A percentile compares a stretch with the other conserved stretches of the same genome.
These are phyloP conservation scores for Gymnogyps californianus DNA, from an alignment of 2,113 vertebrate genomes.

Conservation along the genomic window DNA sequence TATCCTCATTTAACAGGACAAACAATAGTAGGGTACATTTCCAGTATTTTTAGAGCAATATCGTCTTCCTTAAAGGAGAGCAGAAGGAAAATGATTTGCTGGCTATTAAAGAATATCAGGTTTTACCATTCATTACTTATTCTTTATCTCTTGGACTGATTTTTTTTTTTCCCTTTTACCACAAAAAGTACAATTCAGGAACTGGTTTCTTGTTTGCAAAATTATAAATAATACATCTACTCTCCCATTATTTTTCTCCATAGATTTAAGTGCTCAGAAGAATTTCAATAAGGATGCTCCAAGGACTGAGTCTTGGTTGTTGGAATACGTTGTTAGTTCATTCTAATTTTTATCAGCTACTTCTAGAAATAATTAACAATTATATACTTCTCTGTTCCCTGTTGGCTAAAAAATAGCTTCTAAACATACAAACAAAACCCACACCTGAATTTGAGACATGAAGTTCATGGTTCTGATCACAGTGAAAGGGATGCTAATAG, in stretches of 20 bases:
- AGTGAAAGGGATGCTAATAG: neutral
- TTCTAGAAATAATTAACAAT: neutral
- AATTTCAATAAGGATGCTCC: neutral
- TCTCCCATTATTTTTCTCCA: neutral
- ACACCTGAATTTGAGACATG: neutral
- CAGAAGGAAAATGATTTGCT: neutral
- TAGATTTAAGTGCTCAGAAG: neutral
- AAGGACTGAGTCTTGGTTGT: neutral
- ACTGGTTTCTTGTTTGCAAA: neutral
- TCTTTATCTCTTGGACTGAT: neutral
- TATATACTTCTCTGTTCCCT: neutral
- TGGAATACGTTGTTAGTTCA: neutral
- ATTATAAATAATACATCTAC: neutral
- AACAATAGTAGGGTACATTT: neutral
- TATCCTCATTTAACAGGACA: neutral
- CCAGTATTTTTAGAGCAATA: neutral
- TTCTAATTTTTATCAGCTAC: neutral
- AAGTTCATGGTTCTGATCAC: neutral
- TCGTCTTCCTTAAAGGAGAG: neutral
- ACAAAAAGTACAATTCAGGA: neutral
- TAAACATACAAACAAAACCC: neutral
- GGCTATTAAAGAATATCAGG: neutral
- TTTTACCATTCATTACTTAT: neutral
- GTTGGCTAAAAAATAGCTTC: neutral
- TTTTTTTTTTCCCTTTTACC: neutral